A percentile compares a stretch with the other conserved stretches of the same genome.
Evolutionary conservation across 2,797 vertebrate species (phyloP).

Genomic region (Sebastiscus tertius): DNA sequence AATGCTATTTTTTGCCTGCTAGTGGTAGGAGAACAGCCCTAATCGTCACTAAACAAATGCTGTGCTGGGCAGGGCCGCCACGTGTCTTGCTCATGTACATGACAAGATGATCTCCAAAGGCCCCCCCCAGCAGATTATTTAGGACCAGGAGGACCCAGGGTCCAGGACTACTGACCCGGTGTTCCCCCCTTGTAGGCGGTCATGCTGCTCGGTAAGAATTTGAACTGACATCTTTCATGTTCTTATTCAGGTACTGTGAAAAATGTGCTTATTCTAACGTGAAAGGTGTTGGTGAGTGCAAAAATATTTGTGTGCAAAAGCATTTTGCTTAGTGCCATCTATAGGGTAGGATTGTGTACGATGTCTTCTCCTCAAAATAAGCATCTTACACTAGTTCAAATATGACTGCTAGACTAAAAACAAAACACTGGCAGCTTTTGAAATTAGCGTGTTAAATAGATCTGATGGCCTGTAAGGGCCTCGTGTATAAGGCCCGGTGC

Average conservation of each 20-base stretch:
- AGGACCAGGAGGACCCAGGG: too few relatives aligned
- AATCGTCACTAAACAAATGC: not conserved
- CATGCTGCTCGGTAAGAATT: too few relatives aligned
- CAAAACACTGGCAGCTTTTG: not conserved
- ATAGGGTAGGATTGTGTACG: not conserved
- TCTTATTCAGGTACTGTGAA: not conserved
- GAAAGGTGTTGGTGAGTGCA: not conserved
- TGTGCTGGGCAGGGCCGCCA: not conserved
- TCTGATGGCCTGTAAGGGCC: conserved; percentile 25
- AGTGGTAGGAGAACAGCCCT: not conserved
- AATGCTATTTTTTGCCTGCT: not conserved
- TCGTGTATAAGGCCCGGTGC: conserved; percentile 26
- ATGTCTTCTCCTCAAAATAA: not conserved
- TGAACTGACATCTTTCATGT: not conserved
- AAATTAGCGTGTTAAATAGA: conserved; percentile 26
- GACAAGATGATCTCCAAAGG: too few relatives aligned
- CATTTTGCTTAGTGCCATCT: not conserved
- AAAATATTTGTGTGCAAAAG: not conserved
- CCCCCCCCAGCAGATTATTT: too few relatives aligned
- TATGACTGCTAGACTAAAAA: not conserved
- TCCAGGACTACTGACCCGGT: too few relatives aligned
- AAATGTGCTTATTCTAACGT: not conserved
- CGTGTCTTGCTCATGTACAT: too few relatives aligned
- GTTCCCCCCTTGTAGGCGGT: too few relatives aligned
- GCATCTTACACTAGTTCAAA: not conserved